A percentile compares a stretch with the other conserved stretches of the same genome.
phyloP scores from a whole-genome alignment of 2,113 vertebrate species.

The Charina bottae region DNA sequence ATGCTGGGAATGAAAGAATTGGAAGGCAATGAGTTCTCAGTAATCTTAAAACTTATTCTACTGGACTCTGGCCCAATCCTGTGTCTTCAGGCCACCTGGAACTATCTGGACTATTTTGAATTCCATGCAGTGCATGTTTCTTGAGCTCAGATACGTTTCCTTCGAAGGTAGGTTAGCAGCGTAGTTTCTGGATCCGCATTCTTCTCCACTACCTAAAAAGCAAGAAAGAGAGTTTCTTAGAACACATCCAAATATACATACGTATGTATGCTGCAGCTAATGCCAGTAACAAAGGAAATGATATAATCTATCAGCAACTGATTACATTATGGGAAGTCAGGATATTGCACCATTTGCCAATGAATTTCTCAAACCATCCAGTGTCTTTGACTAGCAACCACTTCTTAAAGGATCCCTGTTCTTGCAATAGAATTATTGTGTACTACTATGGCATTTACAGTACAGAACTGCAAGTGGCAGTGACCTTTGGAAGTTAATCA shows the following conservation, averaged over 20 bases:
- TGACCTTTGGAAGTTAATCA: neutral
- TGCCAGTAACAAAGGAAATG: neutral
- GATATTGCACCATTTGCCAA: neutral
- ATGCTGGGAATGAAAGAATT: neutral
- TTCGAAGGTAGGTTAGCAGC: constrained; percentile 85
- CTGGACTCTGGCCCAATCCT: neutral
- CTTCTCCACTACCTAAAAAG: constrained; percentile 85
- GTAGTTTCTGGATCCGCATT: constrained; percentile 90
- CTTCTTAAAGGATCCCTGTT: neutral
- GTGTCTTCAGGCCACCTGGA: constrained; percentile 28
- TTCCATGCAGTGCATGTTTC: neutral
- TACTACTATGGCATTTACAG: neutral
- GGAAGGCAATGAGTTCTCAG: neutral
- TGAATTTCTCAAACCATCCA: neutral
- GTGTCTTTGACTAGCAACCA: neutral
- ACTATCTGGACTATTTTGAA: constrained; percentile 37
- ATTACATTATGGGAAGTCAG: neutral
- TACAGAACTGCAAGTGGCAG: neutral
- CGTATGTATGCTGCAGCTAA: neutral
- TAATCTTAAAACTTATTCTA: neutral
- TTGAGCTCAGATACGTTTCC: constrained; percentile 80
- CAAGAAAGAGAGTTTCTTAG: constrained; percentile 22
- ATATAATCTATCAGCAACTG: neutral
- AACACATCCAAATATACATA: neutral
- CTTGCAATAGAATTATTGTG: neutral